Evolutionary conservation across 1,140 invertebrate genomes (phyloP).

Genomic region (Prorops nasuta): DNA sequence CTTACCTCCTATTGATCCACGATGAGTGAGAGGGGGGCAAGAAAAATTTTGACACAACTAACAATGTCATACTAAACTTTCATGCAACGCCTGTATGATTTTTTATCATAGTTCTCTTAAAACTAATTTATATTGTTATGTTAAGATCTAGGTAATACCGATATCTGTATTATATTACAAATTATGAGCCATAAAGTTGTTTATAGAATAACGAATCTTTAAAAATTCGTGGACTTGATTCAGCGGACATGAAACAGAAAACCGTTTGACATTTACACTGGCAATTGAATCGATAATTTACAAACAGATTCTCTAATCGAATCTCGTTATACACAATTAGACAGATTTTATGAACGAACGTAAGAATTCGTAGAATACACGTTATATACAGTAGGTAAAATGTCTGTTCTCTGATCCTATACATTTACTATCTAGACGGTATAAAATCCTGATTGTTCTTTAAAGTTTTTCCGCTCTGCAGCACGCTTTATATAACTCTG

Average conservation of each 20-base stretch:
- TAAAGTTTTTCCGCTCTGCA: slow-evolving; percentile 22
- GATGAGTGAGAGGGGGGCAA: slow-evolving; percentile 46
- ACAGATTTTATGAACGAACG: no score
- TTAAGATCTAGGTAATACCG: no score
- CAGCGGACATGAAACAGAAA: no score
- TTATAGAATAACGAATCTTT: slow-evolving; percentile 16
- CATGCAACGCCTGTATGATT: slow-evolving; percentile 25
- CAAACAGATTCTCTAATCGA: no score
- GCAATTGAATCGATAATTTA: no score
- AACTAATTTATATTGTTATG: no score
- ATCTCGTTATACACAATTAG: no score
- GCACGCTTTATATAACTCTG: slow-evolving; percentile 12
- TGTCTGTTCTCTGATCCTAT: slow-evolving; percentile 28
- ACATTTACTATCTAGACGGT: slow-evolving; percentile 41
- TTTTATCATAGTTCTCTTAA: slow-evolving; percentile 15
- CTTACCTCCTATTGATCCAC: slow-evolving; percentile 57
- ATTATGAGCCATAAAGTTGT: slow-evolving; percentile 18
- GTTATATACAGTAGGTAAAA: slow-evolving; percentile 43
- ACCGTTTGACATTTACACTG: no score
- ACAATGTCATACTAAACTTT: slow-evolving; percentile 53
- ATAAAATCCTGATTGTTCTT: slow-evolving; percentile 47
- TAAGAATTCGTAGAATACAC: slow-evolving; percentile 19
- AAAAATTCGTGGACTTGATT: slow-evolving; percentile 20
- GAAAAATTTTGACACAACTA: slow-evolving; percentile 55
- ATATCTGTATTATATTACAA: slow-evolving; percentile 14